These are phyloP conservation scores for Bradypodion ventrale DNA, from an alignment of 2,797 vertebrate species.

Conservation along the genomic window DNA sequence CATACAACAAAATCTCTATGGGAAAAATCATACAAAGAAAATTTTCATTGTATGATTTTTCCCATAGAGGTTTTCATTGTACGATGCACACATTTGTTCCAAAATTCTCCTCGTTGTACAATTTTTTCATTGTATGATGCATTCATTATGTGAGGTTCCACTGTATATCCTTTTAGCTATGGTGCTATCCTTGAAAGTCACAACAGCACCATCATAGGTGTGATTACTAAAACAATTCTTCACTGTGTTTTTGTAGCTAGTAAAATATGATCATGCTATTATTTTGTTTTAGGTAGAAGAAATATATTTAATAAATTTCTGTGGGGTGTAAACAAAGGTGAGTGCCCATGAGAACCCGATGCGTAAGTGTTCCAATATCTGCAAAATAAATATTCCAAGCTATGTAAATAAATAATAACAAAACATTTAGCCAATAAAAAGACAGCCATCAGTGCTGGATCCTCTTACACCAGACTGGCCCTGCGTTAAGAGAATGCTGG, in stretches of 20 bases:
- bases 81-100: too few relatives aligned
- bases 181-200: too few relatives aligned
- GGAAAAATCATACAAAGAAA: too few relatives aligned
- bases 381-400: background rate
- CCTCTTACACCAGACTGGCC: background rate
- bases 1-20: too few relatives aligned
- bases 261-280: conserved; percentile 12
- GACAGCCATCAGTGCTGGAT: background rate
- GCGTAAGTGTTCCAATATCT: background rate
- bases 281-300: background rate
- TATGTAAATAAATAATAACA: background rate
- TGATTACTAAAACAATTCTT: background rate
- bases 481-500: background rate
- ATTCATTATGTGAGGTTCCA: too few relatives aligned
- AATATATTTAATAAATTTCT: background rate
- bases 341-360: background rate
- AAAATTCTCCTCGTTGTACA: too few relatives aligned
- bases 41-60: too few relatives aligned
- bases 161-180: too few relatives aligned
- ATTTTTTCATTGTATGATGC: too few relatives aligned
- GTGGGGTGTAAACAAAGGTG: background rate
- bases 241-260: background rate
- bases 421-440: background rate
- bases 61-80: too few relatives aligned
- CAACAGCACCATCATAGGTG: too few relatives aligned